Percentiles rank a stretch among this genome's conserved stretches.
Conservation (phyloP, 2,888 invertebrate genomes). For the Allacma fusca region DNA sequence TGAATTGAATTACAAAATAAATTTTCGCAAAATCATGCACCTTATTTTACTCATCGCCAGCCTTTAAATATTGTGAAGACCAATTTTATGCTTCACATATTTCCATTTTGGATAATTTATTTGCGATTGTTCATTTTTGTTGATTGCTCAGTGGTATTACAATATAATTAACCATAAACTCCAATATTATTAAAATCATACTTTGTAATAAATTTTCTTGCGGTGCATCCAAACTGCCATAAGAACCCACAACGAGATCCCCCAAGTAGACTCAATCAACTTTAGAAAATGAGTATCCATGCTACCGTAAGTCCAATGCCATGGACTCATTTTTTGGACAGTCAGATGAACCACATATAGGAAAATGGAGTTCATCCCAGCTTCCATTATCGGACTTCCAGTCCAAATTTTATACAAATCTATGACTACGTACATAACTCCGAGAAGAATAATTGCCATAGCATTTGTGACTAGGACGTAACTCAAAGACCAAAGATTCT, state of each 20-base stretch:
- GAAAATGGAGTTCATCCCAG: constrained; percentile 91
- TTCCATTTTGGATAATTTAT: too few species aligned
- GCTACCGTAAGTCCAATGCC: constrained; percentile 74
- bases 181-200: constrained; percentile 36
- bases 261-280: constrained; percentile 81
- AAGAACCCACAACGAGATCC: constrained; percentile 80
- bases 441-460: constrained; percentile 77
- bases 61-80: too few species aligned
- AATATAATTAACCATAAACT: too few species aligned
- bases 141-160: too few species aligned
- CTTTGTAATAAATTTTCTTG: constrained; percentile 72
- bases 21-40: too few species aligned
- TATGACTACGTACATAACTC: constrained; percentile 78
- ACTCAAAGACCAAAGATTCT: constrained; percentile 88
- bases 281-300: constrained; percentile 79
- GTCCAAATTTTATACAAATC: constrained; percentile 79
- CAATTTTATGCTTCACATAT: too few species aligned
- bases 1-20: too few species aligned
- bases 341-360: constrained; percentile 83
- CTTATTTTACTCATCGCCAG: too few species aligned
- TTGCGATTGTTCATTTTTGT: too few species aligned
- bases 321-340: constrained; percentile 67
- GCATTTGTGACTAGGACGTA: constrained; percentile 84
- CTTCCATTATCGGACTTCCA: constrained; percentile 88
- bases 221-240: constrained; percentile 80